Evolutionary conservation across 2,113 vertebrate species (phyloP).

Genomic region (Amia ocellicauda): DNA sequence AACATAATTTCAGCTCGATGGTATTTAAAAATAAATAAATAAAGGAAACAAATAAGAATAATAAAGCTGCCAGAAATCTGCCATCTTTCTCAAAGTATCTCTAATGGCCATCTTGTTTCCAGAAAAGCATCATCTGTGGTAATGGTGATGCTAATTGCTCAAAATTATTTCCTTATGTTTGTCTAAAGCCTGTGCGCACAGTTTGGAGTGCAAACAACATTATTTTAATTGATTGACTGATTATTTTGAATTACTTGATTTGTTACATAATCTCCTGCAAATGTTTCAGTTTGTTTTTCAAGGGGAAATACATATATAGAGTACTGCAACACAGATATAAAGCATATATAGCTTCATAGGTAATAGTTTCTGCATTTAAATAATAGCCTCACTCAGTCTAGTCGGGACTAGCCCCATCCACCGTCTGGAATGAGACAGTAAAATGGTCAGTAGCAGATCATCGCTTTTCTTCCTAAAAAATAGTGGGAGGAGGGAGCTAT

Average conservation of each 20-base stretch:
- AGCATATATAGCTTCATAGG: slow-evolving; percentile 19
- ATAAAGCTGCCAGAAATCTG: slow-evolving; percentile 9
- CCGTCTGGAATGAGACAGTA: background rate
- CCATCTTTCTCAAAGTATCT: background rate
- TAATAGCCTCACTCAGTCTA: slow-evolving; percentile 21
- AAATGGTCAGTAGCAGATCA: slow-evolving; percentile 33
- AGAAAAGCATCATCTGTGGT: background rate
- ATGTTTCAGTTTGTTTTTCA: background rate
- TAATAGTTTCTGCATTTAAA: slow-evolving; percentile 28
- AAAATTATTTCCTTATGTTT: too few relatives aligned
- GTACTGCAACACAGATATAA: too few relatives aligned
- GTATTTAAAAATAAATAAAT: too few relatives aligned
- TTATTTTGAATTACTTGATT: too few relatives aligned
- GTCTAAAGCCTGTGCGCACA: background rate
- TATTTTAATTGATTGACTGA: background rate
- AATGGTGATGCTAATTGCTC: background rate
- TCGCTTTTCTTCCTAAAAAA: slow-evolving; percentile 33
- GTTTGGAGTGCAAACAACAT: background rate
- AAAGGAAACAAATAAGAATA: background rate
- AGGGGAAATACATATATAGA: background rate
- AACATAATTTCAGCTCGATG: too few relatives aligned
- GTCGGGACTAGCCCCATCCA: slow-evolving; percentile 20
- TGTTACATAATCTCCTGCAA: too few relatives aligned
- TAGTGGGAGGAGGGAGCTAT: slow-evolving; percentile 24
- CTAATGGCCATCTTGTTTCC: slow-evolving; percentile 2